Base-by-base conservation (phyloP, 2,113 vertebrate genomes). In the Sterrhoptilus dennistouni region DNA sequence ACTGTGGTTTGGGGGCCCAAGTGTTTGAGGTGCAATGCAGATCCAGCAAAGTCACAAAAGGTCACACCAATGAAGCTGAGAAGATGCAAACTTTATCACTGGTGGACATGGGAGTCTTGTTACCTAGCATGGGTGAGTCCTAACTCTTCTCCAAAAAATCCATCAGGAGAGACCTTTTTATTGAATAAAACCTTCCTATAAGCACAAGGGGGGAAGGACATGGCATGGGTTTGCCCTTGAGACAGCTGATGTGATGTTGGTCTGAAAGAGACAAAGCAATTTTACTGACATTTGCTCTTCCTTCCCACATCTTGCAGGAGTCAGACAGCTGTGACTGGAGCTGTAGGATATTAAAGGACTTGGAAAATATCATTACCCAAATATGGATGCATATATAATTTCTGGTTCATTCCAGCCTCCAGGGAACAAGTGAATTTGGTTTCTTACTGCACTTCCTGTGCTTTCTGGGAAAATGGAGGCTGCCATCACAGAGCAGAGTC, bases 201-300 rank as follows among this genome's bases (percentile, higher is more conserved):
- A 66, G 84, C 89, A 14, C 38, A 90, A 61, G 33, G 36, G 61
- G 49, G 80, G 85, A 94, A 96, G 89, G 93, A 92, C 75, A 36
- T 12, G 35, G 85, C 75, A 78, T 65, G 88, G 91, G 81, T 97
- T 97, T 97, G 92, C 94, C 77, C 93, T 96, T 97, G 92, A 93
- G 95, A 93, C 88, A 95, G 88, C 75, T 87, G 95, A 97, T 92
- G 75, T 91, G 61, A 27, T 44, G 69, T 95, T 63, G 88, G 83
- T 92, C 70, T 95, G 95, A 92, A 93, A 78, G 77, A 96, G 80
- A 91, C 94, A 83, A 91, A 93, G 89, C 1, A 4, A 95, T 97
- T 97, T 97, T 96, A 97, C 96, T 97, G 96, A 96, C 89, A 96
- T 97, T 98, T 96, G 94, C 85, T 96, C 95, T 97, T 96, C 81